Percentiles rank a stretch among this genome's conserved stretches.
Evolutionary conservation across 2,113 vertebrate species (phyloP).

Genomic region (Indicator indicator): DNA sequence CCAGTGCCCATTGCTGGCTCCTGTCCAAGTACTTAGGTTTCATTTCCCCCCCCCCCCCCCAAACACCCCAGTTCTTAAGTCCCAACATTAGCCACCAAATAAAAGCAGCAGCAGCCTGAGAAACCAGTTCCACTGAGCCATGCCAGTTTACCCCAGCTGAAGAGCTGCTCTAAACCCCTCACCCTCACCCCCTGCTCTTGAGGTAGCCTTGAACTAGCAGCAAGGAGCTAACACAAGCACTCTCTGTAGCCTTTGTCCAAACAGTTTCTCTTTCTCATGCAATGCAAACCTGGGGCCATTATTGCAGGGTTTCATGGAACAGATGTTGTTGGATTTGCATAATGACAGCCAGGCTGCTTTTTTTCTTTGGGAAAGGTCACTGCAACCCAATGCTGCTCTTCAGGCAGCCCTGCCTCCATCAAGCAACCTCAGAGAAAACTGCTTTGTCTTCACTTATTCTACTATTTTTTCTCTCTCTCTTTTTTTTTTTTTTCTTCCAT

Average conservation of each 20-base stretch:
- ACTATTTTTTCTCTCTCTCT: too few relatives aligned
- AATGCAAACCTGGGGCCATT: slow-evolving; percentile 27
- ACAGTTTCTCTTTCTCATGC: slow-evolving; percentile 28
- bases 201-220: background rate
- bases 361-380: slow-evolving; percentile 62
- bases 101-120: background rate
- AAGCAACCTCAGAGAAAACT: slow-evolving; percentile 56
- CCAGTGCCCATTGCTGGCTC: too few relatives aligned
- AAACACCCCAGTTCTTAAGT: background rate
- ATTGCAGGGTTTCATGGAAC: slow-evolving; percentile 42
- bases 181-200: background rate
- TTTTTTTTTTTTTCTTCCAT: background rate
- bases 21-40: too few relatives aligned
- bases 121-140: slow-evolving; percentile 14
- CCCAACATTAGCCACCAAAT: background rate
- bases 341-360: slow-evolving; percentile 47
- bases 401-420: slow-evolving; percentile 27
- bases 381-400: slow-evolving; percentile 55
- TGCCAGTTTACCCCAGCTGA: slow-evolving; percentile 25
- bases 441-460: slow-evolving; percentile 49
- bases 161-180: background rate
- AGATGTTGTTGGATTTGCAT: slow-evolving; percentile 63
- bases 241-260: slow-evolving; percentile 60
- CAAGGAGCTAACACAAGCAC: background rate
- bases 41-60: too few relatives aligned